Evolutionary conservation across 2,113 vertebrate genomes (phyloP), one percentile per base, ranked within the genome.

Genomic region (Oreochromis tanganicae): DNA sequence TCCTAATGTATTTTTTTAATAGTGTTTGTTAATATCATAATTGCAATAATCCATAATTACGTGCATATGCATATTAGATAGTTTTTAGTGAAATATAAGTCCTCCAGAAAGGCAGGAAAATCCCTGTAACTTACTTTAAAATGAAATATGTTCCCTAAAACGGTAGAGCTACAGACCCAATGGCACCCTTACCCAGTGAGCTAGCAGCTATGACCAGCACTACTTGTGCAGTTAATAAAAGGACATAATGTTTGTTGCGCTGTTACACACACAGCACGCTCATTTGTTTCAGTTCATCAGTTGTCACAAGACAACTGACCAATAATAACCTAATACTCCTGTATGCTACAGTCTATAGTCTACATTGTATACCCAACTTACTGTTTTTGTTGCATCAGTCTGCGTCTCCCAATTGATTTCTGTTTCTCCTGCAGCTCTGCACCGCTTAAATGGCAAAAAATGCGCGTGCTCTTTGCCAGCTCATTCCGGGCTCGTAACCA

Each of bases 401-500:
- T 52, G 50, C 17, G 0, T 52, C 17, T 52, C 48, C 8, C 8
- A 52, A 19, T 19, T 52, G 19, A 5, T 52, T 52, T 46, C 5
- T 3, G 8, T 19, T 52, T 52, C 48, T 19, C 17, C 48, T 52
- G 8, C 29, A 29, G 5, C 29, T 29, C 29, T 4, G 29, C 48
- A 52, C 17, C 0, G 8, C 48, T 52, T 9, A 19, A 7, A 50
- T 9, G 48, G 48, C 48, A 19, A 52, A 8, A 48, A 52, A 19
- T 52, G 48, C 2, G 0, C 1, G 48, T 52, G 48, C 48, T 52
- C 48, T 52, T 19, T 19, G 17, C 17, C 4, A 52, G 48, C 48
- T 52, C 16, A 1, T 19, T 50, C 48, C 0, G 0, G 4, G 43
- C 43, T 46, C 0, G 17, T 52, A 19, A 52, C 48, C 48, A 52